Conservation (phyloP, 2,888 invertebrate species). For the Molanna angustata region DNA sequence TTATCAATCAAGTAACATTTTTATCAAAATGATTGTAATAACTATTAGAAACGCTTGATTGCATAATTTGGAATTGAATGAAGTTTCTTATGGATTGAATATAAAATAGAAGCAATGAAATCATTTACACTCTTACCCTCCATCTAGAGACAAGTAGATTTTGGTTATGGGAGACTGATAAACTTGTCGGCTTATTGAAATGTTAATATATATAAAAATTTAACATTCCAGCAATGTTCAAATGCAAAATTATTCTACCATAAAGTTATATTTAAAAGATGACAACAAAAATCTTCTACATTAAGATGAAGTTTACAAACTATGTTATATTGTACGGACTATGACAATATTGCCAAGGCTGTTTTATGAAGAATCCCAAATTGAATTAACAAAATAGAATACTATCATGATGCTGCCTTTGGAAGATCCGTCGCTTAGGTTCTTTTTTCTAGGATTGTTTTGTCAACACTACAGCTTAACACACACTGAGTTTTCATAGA, state of each 20-base stretch:
- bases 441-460: conserved; percentile 23
- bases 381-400: conserved; percentile 3
- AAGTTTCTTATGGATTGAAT: too few species aligned
- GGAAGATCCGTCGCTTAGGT: conserved; percentile 1
- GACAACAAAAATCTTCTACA: conserved; percentile 12
- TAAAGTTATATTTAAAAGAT: conserved; percentile 28
- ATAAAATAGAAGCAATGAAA: too few species aligned
- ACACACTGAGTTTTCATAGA: conserved; percentile 20
- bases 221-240: conserved; percentile 50
- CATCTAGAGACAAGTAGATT: not conserved
- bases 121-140: too few species aligned
- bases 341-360: conserved; percentile 17
- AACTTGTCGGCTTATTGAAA: too few species aligned
- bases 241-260: conserved; percentile 31
- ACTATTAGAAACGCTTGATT: too few species aligned
- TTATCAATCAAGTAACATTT: too few species aligned
- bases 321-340: conserved; percentile 5
- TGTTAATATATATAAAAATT: conserved; percentile 55
- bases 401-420: not conserved
- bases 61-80: too few species aligned
- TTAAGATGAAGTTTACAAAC: not conserved
- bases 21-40: too few species aligned
- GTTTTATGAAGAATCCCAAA: conserved; percentile 7
- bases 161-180: not conserved
- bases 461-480: conserved; percentile 20